Base-by-base conservation (phyloP, 2,797 vertebrate genomes). In the Scyliorhinus canicula region DNA sequence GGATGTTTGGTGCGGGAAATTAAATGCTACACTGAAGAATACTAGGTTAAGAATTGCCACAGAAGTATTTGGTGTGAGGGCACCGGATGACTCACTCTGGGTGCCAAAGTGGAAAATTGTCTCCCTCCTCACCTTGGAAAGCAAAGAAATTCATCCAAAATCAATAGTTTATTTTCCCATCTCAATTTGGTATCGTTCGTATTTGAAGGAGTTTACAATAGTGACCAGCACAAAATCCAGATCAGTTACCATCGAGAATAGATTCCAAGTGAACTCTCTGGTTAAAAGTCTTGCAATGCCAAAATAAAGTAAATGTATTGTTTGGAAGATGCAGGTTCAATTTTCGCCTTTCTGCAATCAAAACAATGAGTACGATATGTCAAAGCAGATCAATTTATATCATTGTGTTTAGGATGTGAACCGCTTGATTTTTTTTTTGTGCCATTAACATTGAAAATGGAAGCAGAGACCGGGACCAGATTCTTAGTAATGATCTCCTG, bases 361-460 rank as follows among this genome's bases (percentile, higher is more conserved):
- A 57, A 91, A 40, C 60, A 24, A 63, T 63, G 57, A 63, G 19
- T 86, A 90, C 7, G 55, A 63, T 90, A 7, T 63, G 55, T 90
- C 60, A 91, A 91, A 91, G n/a, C 57, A 91, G 60, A 21, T 65
- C 88, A 28, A 24, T 65, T 91, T 63, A 65, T 91, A 8, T 40
- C 5, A 63, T 63, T 35, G 57, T 91, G 88, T 65, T 91, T 91
- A 26, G 8, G 60, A 91, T 65, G 88, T 44, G 44, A 91, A 91
- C 40, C 85, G 60, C 16, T 86, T 86, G 4, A 57, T n/a, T 88
- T 91, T 91, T 57, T 88, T 65, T 91, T 91, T 88, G 88, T 88
- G 88, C 88, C 88, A 91, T 91, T 91, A 91, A 44, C 40, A 63
- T 5, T 82, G 19, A n/a, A 91, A 65, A 91, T 91, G 88, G 88